Evolutionary conservation across 2,113 vertebrate genomes (phyloP).

Genomic region (Bothrops jararaca): DNA sequence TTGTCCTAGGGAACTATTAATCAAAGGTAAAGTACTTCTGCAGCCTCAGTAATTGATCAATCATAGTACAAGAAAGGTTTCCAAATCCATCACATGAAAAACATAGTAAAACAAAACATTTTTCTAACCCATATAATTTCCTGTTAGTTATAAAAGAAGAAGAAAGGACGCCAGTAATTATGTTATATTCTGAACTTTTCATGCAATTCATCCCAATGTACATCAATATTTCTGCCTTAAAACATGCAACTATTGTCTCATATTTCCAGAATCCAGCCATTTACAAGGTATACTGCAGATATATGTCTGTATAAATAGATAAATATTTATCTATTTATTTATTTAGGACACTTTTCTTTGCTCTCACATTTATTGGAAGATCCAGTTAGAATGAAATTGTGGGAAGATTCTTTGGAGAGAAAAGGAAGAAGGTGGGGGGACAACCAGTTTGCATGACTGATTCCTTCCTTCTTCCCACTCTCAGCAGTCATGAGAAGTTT

Average conservation of each 20-base stretch:
- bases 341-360: background rate
- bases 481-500: background rate
- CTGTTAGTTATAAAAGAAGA: background rate
- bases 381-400: background rate
- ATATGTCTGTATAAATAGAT: background rate
- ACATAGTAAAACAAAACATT: background rate
- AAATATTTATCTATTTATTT: background rate
- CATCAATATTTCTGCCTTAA: background rate
- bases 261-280: background rate
- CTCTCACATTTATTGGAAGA: background rate
- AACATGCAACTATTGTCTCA: background rate
- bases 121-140: background rate
- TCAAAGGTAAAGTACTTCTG: constrained; percentile 32
- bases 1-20: constrained; percentile 18
- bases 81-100: constrained; percentile 12
- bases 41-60: constrained; percentile 26
- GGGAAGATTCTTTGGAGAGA: background rate
- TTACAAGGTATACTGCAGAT: background rate
- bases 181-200: background rate
- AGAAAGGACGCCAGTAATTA: background rate
- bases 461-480: background rate
- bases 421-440: background rate
- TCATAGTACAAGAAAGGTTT: constrained; percentile 6
- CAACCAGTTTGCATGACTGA: background rate
- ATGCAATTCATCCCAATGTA: background rate